Evolutionary conservation across 2,797 vertebrate genomes (phyloP).

Genomic region (Coregonus suidteri): DNA sequence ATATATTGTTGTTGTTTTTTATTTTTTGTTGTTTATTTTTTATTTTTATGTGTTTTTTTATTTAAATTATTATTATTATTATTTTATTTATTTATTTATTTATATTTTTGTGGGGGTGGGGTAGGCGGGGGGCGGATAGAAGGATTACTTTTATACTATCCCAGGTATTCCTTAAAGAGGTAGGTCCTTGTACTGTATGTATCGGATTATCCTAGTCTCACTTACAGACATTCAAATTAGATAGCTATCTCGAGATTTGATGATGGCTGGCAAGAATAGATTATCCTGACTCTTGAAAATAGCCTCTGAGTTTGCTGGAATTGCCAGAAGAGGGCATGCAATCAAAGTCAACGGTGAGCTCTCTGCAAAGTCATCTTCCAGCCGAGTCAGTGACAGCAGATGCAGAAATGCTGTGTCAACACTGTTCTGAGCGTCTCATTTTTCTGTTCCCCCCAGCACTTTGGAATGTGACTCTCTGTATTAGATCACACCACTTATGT

Average conservation of each 20-base stretch:
- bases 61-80: too few species aligned
- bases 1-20: too few species aligned
- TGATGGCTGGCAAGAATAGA: background rate
- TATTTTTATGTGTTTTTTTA: too few species aligned
- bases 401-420: slow-evolving; percentile 65
- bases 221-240: background rate
- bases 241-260: background rate
- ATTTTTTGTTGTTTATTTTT: too few species aligned
- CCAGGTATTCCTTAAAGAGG: too few species aligned
- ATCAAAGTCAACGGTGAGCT: slow-evolving; percentile 41
- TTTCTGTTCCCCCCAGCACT: slow-evolving; percentile 49
- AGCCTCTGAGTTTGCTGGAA: slow-evolving; percentile 6
- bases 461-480: slow-evolving; percentile 27
- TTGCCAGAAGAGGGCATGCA: background rate
- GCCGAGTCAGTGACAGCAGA: slow-evolving; percentile 65
- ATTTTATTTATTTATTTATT: too few species aligned
- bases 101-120: too few species aligned
- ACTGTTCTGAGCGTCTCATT: slow-evolving; percentile 60
- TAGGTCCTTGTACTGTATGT: background rate
- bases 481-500: slow-evolving; percentile 29
- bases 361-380: slow-evolving; percentile 60
- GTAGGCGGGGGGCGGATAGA: too few species aligned
- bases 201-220: background rate
- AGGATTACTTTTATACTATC: too few species aligned
- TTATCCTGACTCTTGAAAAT: background rate